These are phyloP conservation scores for Drosophila koepferae DNA, from an alignment of 2,888 invertebrate species.

Conservation along the genomic window DNA sequence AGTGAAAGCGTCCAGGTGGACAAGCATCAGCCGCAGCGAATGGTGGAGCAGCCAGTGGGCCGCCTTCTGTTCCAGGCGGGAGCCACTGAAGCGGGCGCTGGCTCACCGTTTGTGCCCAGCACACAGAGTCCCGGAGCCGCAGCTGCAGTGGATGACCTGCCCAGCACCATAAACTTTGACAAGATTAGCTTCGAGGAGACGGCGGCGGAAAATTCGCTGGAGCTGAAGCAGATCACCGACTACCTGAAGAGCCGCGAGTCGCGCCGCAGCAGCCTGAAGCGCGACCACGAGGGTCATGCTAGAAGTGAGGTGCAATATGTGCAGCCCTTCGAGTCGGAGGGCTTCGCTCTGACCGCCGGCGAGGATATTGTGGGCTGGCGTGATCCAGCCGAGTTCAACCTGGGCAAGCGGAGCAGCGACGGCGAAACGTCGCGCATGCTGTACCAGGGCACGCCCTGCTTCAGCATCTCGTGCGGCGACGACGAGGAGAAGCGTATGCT, in stretches of 20 bases:
- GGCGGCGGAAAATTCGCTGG: slow-evolving; percentile 62
- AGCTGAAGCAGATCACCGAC: slow-evolving; percentile 82
- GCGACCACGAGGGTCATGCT: slow-evolving; percentile 54
- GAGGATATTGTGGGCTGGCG: slow-evolving; percentile 91
- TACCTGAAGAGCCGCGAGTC: slow-evolving; percentile 81
- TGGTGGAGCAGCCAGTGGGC: slow-evolving; percentile 24
- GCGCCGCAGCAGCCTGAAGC: slow-evolving; percentile 77
- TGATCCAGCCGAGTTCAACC: slow-evolving; percentile 86
- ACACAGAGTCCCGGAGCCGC: slow-evolving; percentile 69
- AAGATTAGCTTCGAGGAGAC: slow-evolving; percentile 83
- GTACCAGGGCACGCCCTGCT: slow-evolving; percentile 79
- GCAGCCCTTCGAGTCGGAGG: slow-evolving; percentile 83
- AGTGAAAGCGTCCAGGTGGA: slow-evolving; percentile 28
- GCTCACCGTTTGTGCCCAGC: slow-evolving; percentile 64
- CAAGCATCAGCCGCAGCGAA: slow-evolving; percentile 1
- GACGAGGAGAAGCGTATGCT: slow-evolving; percentile 72
- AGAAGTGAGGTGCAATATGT: slow-evolving; percentile 72
- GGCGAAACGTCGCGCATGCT: slow-evolving; percentile 66
- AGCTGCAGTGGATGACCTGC: slow-evolving; percentile 3
- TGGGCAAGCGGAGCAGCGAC: slow-evolving; percentile 36
- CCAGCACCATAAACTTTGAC: slow-evolving; percentile 76
- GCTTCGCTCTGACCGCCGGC: slow-evolving; percentile 76
- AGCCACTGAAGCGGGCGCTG: not conserved
- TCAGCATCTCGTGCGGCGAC: slow-evolving; percentile 83
- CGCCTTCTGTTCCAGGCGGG: slow-evolving; percentile 24